These are phyloP conservation scores for Globodera ellingtonae DNA, from an alignment of 1,140 invertebrate species.

Conservation along the genomic window DNA sequence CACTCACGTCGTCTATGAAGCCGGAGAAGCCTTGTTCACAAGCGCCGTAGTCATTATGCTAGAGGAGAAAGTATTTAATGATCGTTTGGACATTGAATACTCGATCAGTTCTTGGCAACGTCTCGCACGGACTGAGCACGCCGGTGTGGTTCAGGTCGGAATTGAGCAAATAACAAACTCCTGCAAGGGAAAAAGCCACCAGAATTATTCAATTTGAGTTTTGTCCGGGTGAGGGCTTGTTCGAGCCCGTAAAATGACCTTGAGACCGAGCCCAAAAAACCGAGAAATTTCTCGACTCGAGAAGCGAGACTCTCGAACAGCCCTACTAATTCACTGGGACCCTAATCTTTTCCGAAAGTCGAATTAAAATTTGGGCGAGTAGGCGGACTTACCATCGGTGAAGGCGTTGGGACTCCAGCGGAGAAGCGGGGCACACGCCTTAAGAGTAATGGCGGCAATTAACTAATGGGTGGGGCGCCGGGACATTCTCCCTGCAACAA, in stretches of 20 bases:
- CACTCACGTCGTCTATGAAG: conserved; percentile 51
- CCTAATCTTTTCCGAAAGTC: no score
- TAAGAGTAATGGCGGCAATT: conserved; percentile 24
- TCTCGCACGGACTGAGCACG: conserved; percentile 45
- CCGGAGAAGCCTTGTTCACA: conserved; percentile 63
- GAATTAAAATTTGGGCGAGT: neutral
- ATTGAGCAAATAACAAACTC: conserved; percentile 49
- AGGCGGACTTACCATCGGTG: conserved; percentile 44
- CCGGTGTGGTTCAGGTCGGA: conserved; percentile 46
- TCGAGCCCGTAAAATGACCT: no score
- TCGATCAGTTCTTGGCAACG: conserved; percentile 55
- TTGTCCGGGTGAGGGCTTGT: no score
- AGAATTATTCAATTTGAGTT: no score
- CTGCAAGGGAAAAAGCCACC: neutral
- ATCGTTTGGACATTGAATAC: conserved; percentile 1
- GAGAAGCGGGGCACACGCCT: conserved; percentile 55
- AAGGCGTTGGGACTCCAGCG: conserved; percentile 48
- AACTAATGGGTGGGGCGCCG: neutral
- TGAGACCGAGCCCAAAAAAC: neutral
- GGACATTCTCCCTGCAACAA: no score
- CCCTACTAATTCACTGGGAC: neutral
- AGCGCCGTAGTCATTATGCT: conserved; percentile 63
- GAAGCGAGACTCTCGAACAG: no score
- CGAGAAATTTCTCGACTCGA: neutral
- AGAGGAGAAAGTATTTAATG: neutral